Base-by-base conservation (phyloP, 2,888 invertebrate genomes). In the Perizoma flavofasciatum region DNA sequence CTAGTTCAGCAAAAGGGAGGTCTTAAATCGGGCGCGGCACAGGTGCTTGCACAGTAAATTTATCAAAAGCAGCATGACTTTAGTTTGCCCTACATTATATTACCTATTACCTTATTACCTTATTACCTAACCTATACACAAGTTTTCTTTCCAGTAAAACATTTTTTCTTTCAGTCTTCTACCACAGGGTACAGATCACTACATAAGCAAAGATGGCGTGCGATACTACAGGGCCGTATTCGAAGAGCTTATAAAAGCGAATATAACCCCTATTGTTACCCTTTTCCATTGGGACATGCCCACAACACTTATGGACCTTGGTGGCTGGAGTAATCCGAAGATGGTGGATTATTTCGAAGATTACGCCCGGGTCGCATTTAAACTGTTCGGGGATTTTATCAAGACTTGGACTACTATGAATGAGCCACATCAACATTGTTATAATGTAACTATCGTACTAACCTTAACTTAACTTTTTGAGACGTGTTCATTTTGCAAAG, bases 361-460 rank as follows among this genome's bases (percentile, higher is more conserved):
- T 67, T 94, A 93, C 67, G 94, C 94, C 0, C 77, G 88, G 56
- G 79, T 93, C 0, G 87, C 93, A 9, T 94, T 94, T 66, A 88
- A 89, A 45, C 81, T 93, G 67, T 95, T 93, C 56, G 95, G 95
- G 0, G 94, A 94, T 74, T 85, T 94, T 52, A 93, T 96, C 6
- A 94, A 93, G 79, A 85, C 92, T 43, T 96, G 96, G 96, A 94
- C 95, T 0, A 96, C 96, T 0, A 93, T 96, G 67, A 96, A 96
- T 73, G 96, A 96, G 74, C 96, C 96, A 0, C 92, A 91, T 69
- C 86, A 92, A 60, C 91, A 93, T 69, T 93, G 93, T 69, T 82
- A 78, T 68, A 83, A 86, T 56, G 92, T 89, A 72, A 82, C 89
- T 83, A 49, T 35, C 5, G 22, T 22, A 22, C 22, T 22, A 22